Percentiles rank a stretch among this genome's conserved stretches.
phyloP scores from a whole-genome alignment of 35 echinoderm and acorn worm species.

The Nesometra sesokonis region DNA sequence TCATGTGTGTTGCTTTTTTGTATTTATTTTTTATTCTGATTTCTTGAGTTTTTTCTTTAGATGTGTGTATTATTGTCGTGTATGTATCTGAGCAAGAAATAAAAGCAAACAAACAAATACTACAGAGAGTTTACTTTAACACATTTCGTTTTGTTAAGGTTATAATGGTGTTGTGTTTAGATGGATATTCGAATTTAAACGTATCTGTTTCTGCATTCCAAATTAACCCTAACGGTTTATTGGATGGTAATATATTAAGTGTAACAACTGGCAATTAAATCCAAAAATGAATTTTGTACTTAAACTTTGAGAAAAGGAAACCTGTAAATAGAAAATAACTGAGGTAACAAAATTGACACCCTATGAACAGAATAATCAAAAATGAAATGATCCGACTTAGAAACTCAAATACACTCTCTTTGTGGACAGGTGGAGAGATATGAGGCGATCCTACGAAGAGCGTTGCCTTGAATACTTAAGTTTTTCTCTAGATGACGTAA shows the following conservation, averaged over 20 bases:
- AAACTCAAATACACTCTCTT: neutral
- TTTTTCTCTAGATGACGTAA: slow-evolving; percentile 12
- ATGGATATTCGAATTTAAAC: slow-evolving; percentile 30
- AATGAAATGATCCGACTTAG: neutral
- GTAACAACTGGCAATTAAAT: too few relatives aligned
- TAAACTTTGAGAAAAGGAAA: neutral
- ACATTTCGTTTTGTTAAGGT: too few relatives aligned
- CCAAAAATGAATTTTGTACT: slow-evolving; percentile 8
- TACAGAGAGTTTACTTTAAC: too few relatives aligned
- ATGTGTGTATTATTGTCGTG: too few relatives aligned
- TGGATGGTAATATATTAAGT: slow-evolving; percentile 14
- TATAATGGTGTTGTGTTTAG: too few relatives aligned
- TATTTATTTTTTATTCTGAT: too few relatives aligned
- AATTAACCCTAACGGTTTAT: slow-evolving; percentile 16
- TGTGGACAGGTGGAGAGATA: slow-evolving; percentile 15
- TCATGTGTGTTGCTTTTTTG: too few relatives aligned
- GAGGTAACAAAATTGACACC: neutral
- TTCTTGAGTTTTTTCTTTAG: too few relatives aligned
- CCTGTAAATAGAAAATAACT: too few relatives aligned
- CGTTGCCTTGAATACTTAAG: slow-evolving; percentile 2
- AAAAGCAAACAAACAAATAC: too few relatives aligned
- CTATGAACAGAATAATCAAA: neutral
- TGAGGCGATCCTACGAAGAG: slow-evolving; percentile 19
- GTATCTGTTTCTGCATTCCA: slow-evolving; percentile 26
- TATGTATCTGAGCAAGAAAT: too few relatives aligned